These are phyloP conservation scores for Jacana jacana DNA, from an alignment of 2,113 vertebrate genomes.

Conservation along the genomic window DNA sequence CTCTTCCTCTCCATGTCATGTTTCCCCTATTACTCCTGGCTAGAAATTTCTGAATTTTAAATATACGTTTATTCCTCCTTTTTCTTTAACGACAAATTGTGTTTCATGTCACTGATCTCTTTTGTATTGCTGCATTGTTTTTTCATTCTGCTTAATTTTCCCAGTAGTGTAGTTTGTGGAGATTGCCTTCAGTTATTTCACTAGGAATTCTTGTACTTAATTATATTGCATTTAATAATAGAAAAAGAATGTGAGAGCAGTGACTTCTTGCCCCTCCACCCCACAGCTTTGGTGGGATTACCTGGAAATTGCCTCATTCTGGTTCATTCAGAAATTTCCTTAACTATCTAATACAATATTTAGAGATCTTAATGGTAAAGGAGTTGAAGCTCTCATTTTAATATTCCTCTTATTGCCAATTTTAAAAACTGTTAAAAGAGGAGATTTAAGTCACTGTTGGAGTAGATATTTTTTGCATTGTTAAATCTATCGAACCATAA, in stretches of 20 bases:
- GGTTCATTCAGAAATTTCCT: background rate
- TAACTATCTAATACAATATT: background rate
- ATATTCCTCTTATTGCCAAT: background rate
- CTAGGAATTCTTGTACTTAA: background rate
- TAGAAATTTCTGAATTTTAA: background rate
- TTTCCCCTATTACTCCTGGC: background rate
- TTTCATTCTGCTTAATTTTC: background rate
- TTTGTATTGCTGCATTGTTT: background rate
- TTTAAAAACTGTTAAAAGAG: background rate
- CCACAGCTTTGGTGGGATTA: background rate
- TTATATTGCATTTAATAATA: background rate
- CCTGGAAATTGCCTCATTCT: background rate
- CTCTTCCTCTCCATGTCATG: background rate
- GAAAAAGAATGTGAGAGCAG: background rate
- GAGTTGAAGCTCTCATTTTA: background rate
- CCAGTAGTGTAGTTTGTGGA: background rate
- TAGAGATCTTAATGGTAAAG: background rate
- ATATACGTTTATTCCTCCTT: background rate
- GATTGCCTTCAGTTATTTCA: background rate
- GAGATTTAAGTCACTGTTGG: background rate
- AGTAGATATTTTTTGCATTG: background rate
- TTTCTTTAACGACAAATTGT: background rate
- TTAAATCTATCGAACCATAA: background rate
- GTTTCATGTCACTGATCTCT: background rate
- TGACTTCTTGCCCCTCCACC: background rate